These are phyloP conservation scores for Andinoacara biseriatus DNA, from an alignment of 2,113 vertebrate genomes.

Conservation along the genomic window DNA sequence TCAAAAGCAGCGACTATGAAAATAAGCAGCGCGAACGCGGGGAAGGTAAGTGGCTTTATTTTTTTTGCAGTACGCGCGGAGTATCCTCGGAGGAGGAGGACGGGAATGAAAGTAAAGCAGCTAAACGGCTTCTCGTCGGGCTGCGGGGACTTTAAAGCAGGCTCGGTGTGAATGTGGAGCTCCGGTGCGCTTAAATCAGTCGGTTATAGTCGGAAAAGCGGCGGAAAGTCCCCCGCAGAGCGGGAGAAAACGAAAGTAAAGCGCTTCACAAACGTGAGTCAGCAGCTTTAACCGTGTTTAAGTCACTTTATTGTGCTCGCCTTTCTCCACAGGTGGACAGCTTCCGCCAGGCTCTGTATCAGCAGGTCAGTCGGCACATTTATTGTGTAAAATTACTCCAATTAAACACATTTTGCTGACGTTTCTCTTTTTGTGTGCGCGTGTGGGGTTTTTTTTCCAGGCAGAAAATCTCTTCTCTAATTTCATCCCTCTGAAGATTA, in stretches of 20 bases:
- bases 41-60: slow-evolving; percentile 58
- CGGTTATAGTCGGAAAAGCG: background rate
- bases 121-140: background rate
- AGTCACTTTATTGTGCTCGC: background rate
- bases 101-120: background rate
- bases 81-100: too few species aligned
- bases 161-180: background rate
- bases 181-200: fast-evolving
- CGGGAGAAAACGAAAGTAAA: slow-evolving; percentile 66
- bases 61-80: background rate
- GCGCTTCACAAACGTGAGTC: slow-evolving; percentile 37
- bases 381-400: background rate
- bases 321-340: slow-evolving; percentile 78
- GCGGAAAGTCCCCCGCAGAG: slow-evolving; percentile 11
- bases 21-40: slow-evolving; percentile 42
- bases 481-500: slow-evolving; percentile 84
- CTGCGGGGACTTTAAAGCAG: background rate
- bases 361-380: slow-evolving; percentile 75
- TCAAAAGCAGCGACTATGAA: slow-evolving; percentile 63
- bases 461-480: slow-evolving; percentile 84
- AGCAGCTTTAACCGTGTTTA: slow-evolving; percentile 1
- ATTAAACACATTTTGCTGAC: background rate
- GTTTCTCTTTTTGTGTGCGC: background rate
- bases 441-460: slow-evolving; percentile 56
- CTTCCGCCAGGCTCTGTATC: slow-evolving; percentile 81